Base-by-base conservation (phyloP, 2,888 invertebrate species). In the Eretmocerus hayati region DNA sequence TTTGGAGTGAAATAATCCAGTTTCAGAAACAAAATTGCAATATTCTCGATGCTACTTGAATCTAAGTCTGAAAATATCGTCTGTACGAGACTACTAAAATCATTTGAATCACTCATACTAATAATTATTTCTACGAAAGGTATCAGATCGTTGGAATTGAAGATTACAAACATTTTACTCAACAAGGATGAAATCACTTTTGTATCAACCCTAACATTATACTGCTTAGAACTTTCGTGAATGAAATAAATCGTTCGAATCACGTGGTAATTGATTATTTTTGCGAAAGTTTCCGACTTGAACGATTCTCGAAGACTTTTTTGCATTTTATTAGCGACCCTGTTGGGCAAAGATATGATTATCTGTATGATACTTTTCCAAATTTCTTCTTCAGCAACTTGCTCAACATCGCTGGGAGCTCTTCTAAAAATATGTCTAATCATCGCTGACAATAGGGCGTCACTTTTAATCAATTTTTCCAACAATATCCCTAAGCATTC, bases 281-380 rank as follows among this genome's bases (percentile, higher is more conserved):
- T 79, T 0, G 79, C 74, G 64, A 79, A 87, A 19, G 73, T 74
- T 15, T 77, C 72, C 0, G 77, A 73, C 0, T 76, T 69, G 62
- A 85, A 87, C 16, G 77, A 72, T 50, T 75, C 73, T 0, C 81
- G 78, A 5, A 80, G 72, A 23, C 78, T 72, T 2, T 72, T 73
- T 52, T 80, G 71, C 22, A 82, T 58, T 58, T 75, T 76, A 62
- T 90, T 90, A 8, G 87, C 85, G 35, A 89, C 72, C 56, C 83
- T 74, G 59, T 75, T 81, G 0, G 90, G 88, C 42, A 90, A 59
- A 2, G 85, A 83, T 6, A 81, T 71, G 43, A 88, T 59, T 39
- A 79, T 59, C 61, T 84, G 84, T 0, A 84, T 74, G 19, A 77
- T 78, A 30, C 72, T 74, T 50, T 76, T 74, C 75, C 80, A 80